These are phyloP conservation scores for Anthoscopus minutus DNA, from an alignment of 2,113 vertebrate genomes.

Conservation along the genomic window DNA sequence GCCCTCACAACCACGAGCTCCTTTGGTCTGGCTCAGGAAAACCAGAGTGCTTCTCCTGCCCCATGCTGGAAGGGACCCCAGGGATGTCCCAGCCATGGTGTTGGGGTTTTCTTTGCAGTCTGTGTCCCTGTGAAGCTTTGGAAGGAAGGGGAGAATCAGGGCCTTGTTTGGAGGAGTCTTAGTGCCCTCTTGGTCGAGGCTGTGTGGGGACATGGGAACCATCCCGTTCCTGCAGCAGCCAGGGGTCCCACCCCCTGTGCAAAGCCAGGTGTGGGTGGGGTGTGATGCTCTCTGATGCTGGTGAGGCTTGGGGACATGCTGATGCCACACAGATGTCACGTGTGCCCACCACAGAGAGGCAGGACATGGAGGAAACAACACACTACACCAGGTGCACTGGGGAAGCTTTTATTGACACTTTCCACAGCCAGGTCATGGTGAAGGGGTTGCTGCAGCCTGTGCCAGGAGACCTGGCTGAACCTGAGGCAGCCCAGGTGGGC, in stretches of 20 bases:
- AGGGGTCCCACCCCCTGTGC: fast-evolving
- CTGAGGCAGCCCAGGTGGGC: background rate
- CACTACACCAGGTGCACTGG: background rate
- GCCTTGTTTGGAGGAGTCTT: background rate
- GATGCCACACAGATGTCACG: fast-evolving
- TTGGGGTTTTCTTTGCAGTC: background rate
- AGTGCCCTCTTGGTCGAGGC: too few species aligned
- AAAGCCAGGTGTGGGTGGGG: background rate
- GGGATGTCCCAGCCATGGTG: too few species aligned
- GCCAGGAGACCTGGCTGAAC: background rate
- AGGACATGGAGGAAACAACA: background rate
- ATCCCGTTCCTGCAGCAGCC: background rate
- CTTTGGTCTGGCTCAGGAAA: background rate
- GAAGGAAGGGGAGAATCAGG: background rate
- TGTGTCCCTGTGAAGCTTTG: background rate
- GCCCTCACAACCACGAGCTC: background rate
- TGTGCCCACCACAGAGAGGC: background rate
- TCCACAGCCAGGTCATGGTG: background rate
- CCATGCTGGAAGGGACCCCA: background rate
- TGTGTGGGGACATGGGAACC: background rate
- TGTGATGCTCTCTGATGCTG: background rate
- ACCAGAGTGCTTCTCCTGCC: background rate
- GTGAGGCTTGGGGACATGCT: fast-evolving
- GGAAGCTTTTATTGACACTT: constrained; percentile 13
- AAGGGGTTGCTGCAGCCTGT: background rate